Evolutionary conservation across 2,888 invertebrate species (phyloP).

Genomic region (Mechanitis messenoides): DNA sequence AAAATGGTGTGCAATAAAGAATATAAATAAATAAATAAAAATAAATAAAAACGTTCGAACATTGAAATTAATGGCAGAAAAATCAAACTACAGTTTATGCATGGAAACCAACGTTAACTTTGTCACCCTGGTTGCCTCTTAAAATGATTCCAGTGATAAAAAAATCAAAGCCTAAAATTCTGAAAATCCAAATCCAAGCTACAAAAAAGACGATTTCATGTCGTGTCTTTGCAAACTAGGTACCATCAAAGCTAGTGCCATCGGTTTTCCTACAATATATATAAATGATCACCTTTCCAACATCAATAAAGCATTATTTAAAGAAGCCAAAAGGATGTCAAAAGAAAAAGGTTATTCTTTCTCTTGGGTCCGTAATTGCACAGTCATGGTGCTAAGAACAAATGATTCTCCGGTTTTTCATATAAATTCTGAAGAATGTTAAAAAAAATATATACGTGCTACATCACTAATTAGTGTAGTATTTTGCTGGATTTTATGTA

Average conservation of each 20-base stretch:
- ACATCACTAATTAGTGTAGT: too few relatives aligned
- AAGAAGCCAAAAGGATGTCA: slow-evolving; percentile 25
- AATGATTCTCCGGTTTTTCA: slow-evolving; percentile 4
- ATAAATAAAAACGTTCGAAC: too few relatives aligned
- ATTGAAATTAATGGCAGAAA: too few relatives aligned
- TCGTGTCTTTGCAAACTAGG: slow-evolving; percentile 3
- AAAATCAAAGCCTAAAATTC: slow-evolving; percentile 2
- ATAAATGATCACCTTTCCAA: slow-evolving; percentile 31
- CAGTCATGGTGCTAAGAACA: slow-evolving; percentile 17
- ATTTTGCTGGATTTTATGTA: too few relatives aligned
- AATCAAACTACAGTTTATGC: too few relatives aligned
- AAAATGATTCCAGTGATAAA: slow-evolving; percentile 7
- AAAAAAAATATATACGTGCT: too few relatives aligned
- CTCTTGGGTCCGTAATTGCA: slow-evolving; percentile 19
- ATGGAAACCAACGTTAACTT: neutral
- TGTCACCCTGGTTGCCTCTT: slow-evolving; percentile 7
- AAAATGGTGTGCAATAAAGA: too few relatives aligned
- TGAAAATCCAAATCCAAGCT: slow-evolving; percentile 7
- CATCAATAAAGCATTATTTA: slow-evolving; percentile 29
- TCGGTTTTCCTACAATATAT: slow-evolving; percentile 15
- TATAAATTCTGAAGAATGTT: neutral
- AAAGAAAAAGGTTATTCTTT: slow-evolving; percentile 18
- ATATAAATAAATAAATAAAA: too few relatives aligned
- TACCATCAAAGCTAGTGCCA: neutral
- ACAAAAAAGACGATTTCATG: slow-evolving; percentile 11